Conservation (phyloP, 2,888 invertebrate species). For the Ctena decussata region DNA sequence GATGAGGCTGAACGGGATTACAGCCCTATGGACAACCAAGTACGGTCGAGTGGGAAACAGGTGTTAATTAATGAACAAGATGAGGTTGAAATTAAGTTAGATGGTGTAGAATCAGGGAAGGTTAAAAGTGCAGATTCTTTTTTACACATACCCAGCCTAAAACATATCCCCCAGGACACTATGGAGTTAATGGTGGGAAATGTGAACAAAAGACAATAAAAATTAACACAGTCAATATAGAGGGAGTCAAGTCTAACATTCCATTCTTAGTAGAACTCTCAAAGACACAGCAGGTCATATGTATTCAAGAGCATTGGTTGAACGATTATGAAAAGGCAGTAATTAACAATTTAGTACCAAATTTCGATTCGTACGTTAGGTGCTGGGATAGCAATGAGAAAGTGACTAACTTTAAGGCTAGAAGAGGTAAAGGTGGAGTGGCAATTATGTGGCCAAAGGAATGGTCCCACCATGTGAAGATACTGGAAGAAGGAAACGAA, state of each 20-base stretch:
- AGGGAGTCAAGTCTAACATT: not conserved
- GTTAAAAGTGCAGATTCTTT: not conserved
- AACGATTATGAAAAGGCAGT: not conserved
- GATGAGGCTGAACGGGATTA: no score
- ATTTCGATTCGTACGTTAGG: not conserved
- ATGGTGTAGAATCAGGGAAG: not conserved
- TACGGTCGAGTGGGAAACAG: no score
- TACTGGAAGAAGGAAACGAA: not conserved
- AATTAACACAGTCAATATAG: not conserved
- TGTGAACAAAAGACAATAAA: not conserved
- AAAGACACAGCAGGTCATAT: not conserved
- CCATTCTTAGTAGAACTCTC: conserved; percentile 4
- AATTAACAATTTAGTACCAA: not conserved
- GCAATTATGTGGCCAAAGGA: not conserved
- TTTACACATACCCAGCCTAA: not conserved
- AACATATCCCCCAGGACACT: not conserved
- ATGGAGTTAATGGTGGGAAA: not conserved
- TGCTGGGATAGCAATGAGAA: not conserved
- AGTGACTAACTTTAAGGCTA: not conserved
- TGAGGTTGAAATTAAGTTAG: no score
- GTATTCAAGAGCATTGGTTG: not conserved
- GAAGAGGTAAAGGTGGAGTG: not conserved
- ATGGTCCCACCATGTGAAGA: not conserved
- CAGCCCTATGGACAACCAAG: no score
- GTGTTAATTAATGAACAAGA: no score